Evolutionary conservation across 2,113 vertebrate species (phyloP), one percentile per base, ranked within the genome.

Genomic region (Lates calcarifer): DNA sequence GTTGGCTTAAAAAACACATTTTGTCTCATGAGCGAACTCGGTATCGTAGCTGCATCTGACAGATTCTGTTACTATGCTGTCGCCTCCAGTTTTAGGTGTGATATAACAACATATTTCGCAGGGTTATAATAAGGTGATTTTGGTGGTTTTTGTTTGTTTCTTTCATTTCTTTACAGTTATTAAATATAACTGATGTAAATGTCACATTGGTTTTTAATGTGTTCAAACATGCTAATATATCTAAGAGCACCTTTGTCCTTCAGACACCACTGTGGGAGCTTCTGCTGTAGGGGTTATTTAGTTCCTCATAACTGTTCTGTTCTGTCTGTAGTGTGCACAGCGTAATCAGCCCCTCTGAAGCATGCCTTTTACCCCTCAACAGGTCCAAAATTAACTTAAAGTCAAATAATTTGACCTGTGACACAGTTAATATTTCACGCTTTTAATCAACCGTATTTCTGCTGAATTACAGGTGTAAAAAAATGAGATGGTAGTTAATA

Each of bases 361-460:
- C 12, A n/a, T 11, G 53, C 0, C 15, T 43, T 49, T 66, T 26
- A 45, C 22, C 29, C 29, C 39, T 51, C 41, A 69, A 35, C 6
- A 24, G 37, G 22, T 5, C 12, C 41, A 62, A 35, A 62, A 56
- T 57, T 20, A 39, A 3, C 14, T 39, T 11, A 3, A 45, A 57
- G 51, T 22, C 2, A 66, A 85, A 82, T 67, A 33, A 83, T 70
- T 39, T 80, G 61, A 78, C 31, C 33, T 26, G 12, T 80, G 70
- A 89, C 79, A 74, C 56, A 65, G 35, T 28, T 20, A 67, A 53
- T 13, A 39, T 18, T 70, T 67, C 45, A 66, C 26, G 22, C 63
- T 72, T 91, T 92, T 91, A 91, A 89, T 92, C n/a, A 76, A 65
- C 49, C 12, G 5, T 9, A 69, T 41, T 80, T 83, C 26, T 71